A percentile compares a stretch with the other conserved stretches of the same genome.
Evolutionary conservation across 1,140 invertebrate species (phyloP).

Genomic region (Diorhabda elongata): DNA sequence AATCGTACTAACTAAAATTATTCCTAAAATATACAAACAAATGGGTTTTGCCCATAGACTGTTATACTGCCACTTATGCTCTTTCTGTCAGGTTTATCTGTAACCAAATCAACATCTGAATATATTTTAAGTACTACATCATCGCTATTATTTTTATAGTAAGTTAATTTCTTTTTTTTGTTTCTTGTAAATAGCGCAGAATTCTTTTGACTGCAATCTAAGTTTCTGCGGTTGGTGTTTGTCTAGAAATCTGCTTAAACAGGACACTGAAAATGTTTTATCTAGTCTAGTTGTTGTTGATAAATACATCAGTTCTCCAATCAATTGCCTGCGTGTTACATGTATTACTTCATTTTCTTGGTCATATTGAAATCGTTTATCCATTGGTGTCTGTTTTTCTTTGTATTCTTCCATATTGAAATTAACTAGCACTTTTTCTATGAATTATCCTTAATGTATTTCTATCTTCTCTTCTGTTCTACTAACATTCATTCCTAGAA

Average conservation of each 20-base stretch:
- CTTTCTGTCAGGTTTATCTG: neutral
- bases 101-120: too few species aligned
- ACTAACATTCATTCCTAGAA: slow-evolving; percentile 21
- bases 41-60: neutral
- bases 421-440: neutral
- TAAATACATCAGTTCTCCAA: slow-evolving; percentile 10
- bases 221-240: too few species aligned
- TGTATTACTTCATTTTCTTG: neutral
- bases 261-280: too few species aligned
- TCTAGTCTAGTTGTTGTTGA: slow-evolving; percentile 6
- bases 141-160: too few species aligned
- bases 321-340: slow-evolving; percentile 8
- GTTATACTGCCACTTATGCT: neutral
- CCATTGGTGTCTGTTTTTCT: slow-evolving; percentile 7
- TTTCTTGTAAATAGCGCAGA: slow-evolving; percentile 4
- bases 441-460: neutral
- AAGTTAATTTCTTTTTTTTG: neutral
- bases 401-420: slow-evolving; percentile 16
- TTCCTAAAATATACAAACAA: too few species aligned
- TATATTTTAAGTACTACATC: too few species aligned
- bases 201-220: too few species aligned
- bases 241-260: too few species aligned
- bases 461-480: neutral
- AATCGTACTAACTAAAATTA: too few species aligned
- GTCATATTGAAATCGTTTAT: slow-evolving; percentile 6